Evolutionary conservation across 2,888 invertebrate genomes (phyloP), one percentile per base, ranked within the genome.

Genomic region (Eupithecia tripunctaria): DNA sequence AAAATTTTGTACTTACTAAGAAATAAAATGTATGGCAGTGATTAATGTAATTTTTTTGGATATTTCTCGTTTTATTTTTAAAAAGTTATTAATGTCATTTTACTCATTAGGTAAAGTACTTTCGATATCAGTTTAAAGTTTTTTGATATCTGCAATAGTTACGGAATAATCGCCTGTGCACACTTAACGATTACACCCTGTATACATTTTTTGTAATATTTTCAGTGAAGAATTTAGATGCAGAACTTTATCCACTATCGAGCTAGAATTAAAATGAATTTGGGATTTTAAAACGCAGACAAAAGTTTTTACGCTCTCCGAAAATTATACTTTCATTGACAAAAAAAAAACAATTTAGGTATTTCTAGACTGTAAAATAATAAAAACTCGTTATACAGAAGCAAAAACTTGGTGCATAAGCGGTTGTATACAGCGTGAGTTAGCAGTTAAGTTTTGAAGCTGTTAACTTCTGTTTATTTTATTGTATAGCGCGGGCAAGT

Each of bases 331-430:
- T 21, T 51, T 51, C 51, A 25, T 21, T 51, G 12, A n/a, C n/a
- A n/a, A n/a, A 51, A 10, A 51, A 47, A 21, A 25, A 51, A 12
- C 21, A 51, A 25, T 21, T 10, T 51, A 10, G 6, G 36, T 36
- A 10, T 21, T n/a, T 51, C 51, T 21, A 21, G 51, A 51, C 51
- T 51, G 21, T 21, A 21, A 10, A 21, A 21, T 21, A 51, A 51
- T 51, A 51, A 51, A 51, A 51, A 51, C 51, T 51, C 51, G n/a
- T 47, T 47, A 51, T 51, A 51, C 51, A 51, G 51, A 21, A 51
- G 21, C 21, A 21, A 21, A 51, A 51, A 51, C 21, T 51, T 51
- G 21, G 1, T 21, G 10, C 8, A 6, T 21, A 51, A 21, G 21
- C 21, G 10, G 12, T 51, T 51, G 51, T 51, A 51, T 21, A 51